These are phyloP conservation scores for Amphiprion clarkii DNA, from an alignment of 2,797 vertebrate species.

Conservation along the genomic window DNA sequence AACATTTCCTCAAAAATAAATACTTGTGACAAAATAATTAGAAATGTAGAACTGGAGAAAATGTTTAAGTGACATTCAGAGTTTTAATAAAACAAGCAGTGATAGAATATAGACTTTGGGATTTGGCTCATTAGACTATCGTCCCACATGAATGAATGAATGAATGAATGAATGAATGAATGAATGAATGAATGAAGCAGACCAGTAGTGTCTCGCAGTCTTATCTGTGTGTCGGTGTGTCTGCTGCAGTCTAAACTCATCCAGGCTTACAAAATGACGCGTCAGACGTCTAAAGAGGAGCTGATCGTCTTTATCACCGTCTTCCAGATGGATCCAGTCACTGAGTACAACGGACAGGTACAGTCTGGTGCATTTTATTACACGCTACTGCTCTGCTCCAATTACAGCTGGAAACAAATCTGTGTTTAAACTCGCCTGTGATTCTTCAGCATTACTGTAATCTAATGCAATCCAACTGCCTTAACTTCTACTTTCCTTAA, in stretches of 20 bases:
- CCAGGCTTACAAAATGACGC: constrained; percentile 83
- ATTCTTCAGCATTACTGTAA: no score
- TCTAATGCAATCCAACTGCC: not conserved
- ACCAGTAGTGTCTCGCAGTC: constrained; percentile 2
- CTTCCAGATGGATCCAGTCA: constrained; percentile 90
- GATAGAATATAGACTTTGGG: no score
- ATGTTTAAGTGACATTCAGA: not conserved
- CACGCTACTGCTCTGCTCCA: no score
- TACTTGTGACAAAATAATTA: no score
- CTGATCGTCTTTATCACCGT: constrained; percentile 86
- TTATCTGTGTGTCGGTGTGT: constrained; percentile 18
- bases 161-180: not conserved
- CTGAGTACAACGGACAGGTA: constrained; percentile 91
- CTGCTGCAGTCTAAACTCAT: constrained; percentile 81
- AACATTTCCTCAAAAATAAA: no score
- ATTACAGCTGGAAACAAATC: not conserved
- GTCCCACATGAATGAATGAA: not conserved
- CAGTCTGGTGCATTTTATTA: not conserved
- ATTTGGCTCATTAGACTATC: no score
- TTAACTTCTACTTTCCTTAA: not conserved
- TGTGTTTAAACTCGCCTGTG: not conserved
- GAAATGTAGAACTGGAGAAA: no score
- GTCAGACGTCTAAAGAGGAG: constrained; percentile 80
- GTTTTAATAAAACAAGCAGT: not conserved
- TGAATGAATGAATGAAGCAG: not conserved